Evolutionary conservation across 2,113 vertebrate genomes (phyloP).

Genomic region (Spea bombifrons): DNA sequence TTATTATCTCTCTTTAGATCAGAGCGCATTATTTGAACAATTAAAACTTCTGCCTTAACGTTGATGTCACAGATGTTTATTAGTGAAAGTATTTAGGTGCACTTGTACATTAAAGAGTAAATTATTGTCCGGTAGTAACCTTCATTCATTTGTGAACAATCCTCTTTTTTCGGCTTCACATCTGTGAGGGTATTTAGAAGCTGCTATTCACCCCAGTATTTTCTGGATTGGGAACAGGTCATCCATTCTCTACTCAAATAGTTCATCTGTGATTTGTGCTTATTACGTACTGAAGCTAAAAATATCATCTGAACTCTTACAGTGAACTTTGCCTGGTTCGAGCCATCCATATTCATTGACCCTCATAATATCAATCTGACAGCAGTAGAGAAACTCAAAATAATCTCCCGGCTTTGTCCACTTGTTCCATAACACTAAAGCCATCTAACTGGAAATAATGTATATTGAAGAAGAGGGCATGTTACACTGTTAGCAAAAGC

Average conservation of each 20-base stretch:
- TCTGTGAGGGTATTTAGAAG: too few species aligned
- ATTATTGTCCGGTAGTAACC: too few species aligned
- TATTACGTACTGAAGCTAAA: slow-evolving; percentile 25
- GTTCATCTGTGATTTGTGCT: slow-evolving; percentile 37
- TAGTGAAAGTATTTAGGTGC: too few species aligned
- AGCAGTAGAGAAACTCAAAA: slow-evolving; percentile 24
- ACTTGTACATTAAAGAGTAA: too few species aligned
- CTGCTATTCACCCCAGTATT: not conserved
- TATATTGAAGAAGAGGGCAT: slow-evolving; percentile 54
- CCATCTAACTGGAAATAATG: slow-evolving; percentile 51
- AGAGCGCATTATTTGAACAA: too few species aligned
- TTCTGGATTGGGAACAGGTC: slow-evolving; percentile 1
- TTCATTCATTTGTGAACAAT: too few species aligned
- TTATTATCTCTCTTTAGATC: too few species aligned
- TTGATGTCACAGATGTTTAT: too few species aligned
- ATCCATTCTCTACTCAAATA: slow-evolving; percentile 21
- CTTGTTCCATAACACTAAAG: slow-evolving; percentile 26
- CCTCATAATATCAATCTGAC: slow-evolving; percentile 5
- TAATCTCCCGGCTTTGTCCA: slow-evolving; percentile 8
- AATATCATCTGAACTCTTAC: slow-evolving; percentile 26
- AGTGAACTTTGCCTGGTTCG: not conserved
- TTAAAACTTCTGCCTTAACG: too few species aligned
- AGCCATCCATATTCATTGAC: slow-evolving; percentile 14
- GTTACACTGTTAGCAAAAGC: slow-evolving; percentile 52
- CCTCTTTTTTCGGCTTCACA: too few species aligned